These are phyloP conservation scores for Corydoras maculifer DNA, from an alignment of 2,113 vertebrate species.

Conservation along the genomic window DNA sequence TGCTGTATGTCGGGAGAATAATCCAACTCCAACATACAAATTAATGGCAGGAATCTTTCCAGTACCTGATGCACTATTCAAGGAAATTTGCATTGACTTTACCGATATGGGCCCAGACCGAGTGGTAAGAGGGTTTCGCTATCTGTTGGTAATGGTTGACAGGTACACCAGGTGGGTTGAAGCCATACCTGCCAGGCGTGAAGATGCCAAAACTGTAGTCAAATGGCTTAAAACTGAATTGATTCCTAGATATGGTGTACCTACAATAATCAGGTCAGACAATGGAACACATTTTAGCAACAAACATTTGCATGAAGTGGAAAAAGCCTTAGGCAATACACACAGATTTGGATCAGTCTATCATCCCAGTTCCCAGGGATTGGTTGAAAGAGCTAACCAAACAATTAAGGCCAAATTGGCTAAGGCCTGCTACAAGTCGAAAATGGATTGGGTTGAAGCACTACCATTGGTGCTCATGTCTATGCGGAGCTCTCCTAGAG, in stretches of 20 bases:
- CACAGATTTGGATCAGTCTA: neutral
- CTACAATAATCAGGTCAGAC: neutral
- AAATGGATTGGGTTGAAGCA: neutral
- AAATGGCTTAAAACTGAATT: too few relatives aligned
- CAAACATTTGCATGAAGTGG: neutral
- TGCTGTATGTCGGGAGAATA: too few relatives aligned
- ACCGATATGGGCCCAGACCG: too few relatives aligned
- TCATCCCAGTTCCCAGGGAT: neutral
- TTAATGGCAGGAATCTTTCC: too few relatives aligned
- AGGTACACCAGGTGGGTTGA: too few relatives aligned
- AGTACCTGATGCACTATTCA: too few relatives aligned
- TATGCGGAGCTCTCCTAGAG: neutral
- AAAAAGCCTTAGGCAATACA: neutral
- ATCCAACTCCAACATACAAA: too few relatives aligned
- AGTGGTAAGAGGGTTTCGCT: too few relatives aligned
- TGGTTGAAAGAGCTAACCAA: neutral
- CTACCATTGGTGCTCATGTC: neutral
- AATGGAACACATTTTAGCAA: neutral
- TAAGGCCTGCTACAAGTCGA: neutral
- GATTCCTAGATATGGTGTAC: neutral
- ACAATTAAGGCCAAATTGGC: neutral
- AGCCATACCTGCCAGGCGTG: too few relatives aligned
- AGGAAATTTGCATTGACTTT: too few relatives aligned
- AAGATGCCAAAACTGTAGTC: too few relatives aligned
- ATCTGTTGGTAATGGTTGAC: too few relatives aligned